Evolutionary conservation across 2,113 vertebrate genomes (phyloP).

Genomic region (Rhineura floridana): DNA sequence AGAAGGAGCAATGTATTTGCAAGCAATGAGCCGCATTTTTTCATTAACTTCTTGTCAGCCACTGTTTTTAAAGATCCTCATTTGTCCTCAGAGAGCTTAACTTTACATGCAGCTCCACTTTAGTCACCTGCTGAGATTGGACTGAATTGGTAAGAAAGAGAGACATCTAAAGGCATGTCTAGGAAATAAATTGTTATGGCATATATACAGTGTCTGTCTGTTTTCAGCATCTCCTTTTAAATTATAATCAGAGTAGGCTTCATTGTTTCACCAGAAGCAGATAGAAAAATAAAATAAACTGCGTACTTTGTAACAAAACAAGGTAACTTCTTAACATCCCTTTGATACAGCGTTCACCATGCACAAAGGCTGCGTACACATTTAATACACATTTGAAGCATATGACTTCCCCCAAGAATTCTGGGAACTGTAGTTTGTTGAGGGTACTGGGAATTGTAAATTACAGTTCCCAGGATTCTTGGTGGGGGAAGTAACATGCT

Average conservation of each 20-base stretch:
- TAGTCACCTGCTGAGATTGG: background rate
- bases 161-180: constrained; percentile 41
- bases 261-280: background rate
- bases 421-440: too few relatives aligned
- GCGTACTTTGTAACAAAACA: background rate
- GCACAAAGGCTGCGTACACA: too few relatives aligned
- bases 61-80: constrained; percentile 34
- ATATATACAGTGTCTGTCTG: background rate
- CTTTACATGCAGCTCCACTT: background rate
- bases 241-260: background rate
- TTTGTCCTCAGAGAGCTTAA: constrained; percentile 29
- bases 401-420: too few relatives aligned
- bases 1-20: background rate
- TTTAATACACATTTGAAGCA: too few relatives aligned
- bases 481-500: too few relatives aligned
- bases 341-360: background rate
- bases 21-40: constrained; percentile 40
- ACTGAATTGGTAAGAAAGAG: background rate
- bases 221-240: background rate
- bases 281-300: constrained; percentile 19
- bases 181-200: constrained; percentile 8
- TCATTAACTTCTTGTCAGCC: constrained; percentile 52
- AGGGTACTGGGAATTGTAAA: too few relatives aligned
- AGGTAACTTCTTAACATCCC: background rate
- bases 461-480: too few relatives aligned